These are phyloP conservation scores for Drosophila ercepeae DNA, from an alignment of 1,140 invertebrate species.

Conservation along the genomic window DNA sequence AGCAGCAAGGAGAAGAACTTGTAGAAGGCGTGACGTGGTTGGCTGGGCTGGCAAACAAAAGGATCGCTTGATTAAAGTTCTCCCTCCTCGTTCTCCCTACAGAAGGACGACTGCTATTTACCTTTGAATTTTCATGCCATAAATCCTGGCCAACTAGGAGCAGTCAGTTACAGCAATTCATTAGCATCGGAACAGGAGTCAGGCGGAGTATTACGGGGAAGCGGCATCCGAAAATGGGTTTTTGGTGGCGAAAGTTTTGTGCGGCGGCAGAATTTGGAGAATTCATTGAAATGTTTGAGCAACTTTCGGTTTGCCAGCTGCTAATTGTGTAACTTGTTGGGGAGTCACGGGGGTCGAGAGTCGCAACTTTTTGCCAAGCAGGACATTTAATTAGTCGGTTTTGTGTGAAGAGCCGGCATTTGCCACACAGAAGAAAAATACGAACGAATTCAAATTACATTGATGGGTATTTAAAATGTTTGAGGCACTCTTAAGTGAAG, in stretches of 20 bases:
- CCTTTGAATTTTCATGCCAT: slow-evolving; percentile 77
- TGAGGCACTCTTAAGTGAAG: too few relatives aligned
- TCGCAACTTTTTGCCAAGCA: slow-evolving; percentile 55
- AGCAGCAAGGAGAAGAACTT: not conserved
- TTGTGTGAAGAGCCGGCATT: slow-evolving; percentile 29
- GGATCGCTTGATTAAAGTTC: slow-evolving; percentile 77
- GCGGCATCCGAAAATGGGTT: slow-evolving; percentile 16
- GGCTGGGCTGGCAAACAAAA: slow-evolving; percentile 57
- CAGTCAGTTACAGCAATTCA: slow-evolving; percentile 78
- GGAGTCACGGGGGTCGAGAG: slow-evolving; percentile 19
- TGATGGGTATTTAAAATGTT: not conserved
- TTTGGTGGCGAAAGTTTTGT: slow-evolving; percentile 54
- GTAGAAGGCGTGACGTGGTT: slow-evolving; percentile 12
- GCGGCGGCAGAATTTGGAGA: slow-evolving; percentile 61
- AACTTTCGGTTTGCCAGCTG: slow-evolving; percentile 63
- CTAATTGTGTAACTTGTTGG: slow-evolving; percentile 75
- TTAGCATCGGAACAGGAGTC: slow-evolving; percentile 52
- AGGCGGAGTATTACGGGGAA: not conserved
- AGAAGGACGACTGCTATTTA: slow-evolving; percentile 57
- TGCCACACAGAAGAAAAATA: not conserved
- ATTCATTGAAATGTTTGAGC: slow-evolving; percentile 75
- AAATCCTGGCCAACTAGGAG: slow-evolving; percentile 54
- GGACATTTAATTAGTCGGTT: slow-evolving; percentile 71
- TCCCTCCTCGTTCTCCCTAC: not conserved
- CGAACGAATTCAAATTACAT: not conserved